These are phyloP conservation scores for Trachelus iudaicus DNA, from an alignment of 2,888 invertebrate species.

Conservation along the genomic window DNA sequence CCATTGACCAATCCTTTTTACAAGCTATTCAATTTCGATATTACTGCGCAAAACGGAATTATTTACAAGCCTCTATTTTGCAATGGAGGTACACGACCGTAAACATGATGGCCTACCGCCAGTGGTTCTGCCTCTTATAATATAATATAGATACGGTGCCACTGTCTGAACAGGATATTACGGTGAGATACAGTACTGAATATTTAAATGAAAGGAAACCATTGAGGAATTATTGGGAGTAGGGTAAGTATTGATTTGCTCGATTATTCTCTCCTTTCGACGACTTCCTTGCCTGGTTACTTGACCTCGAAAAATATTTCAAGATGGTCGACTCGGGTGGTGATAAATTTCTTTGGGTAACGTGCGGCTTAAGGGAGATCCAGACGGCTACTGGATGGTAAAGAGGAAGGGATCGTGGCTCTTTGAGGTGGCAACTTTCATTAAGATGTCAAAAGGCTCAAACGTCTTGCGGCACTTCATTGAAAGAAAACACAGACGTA, in stretches of 20 bases:
- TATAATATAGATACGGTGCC: not conserved
- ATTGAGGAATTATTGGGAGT: not conserved
- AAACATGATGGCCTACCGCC: not conserved
- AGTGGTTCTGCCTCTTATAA: not conserved
- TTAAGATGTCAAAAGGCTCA: not conserved
- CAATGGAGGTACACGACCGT: not conserved
- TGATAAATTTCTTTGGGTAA: not conserved
- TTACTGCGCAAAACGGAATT: not conserved
- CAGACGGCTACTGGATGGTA: no score
- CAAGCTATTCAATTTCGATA: conserved; percentile 2
- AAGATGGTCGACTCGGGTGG: not conserved
- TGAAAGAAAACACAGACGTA: not conserved
- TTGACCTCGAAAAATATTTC: not conserved
- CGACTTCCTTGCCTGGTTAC: not conserved
- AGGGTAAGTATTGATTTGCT: not conserved
- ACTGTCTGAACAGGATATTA: not conserved
- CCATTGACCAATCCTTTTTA: conserved; percentile 4
- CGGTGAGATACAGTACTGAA: not conserved
- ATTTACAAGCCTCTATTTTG: not conserved
- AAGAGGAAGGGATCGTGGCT: not conserved
- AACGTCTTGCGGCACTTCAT: not conserved
- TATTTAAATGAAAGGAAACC: not conserved
- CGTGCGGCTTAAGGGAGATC: no score
- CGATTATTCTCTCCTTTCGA: not conserved
- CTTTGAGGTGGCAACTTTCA: not conserved